Evolutionary conservation across 2,797 vertebrate species (phyloP), one percentile per base, ranked within the genome.

Genomic region (Gobionotothen gibberifrons): DNA sequence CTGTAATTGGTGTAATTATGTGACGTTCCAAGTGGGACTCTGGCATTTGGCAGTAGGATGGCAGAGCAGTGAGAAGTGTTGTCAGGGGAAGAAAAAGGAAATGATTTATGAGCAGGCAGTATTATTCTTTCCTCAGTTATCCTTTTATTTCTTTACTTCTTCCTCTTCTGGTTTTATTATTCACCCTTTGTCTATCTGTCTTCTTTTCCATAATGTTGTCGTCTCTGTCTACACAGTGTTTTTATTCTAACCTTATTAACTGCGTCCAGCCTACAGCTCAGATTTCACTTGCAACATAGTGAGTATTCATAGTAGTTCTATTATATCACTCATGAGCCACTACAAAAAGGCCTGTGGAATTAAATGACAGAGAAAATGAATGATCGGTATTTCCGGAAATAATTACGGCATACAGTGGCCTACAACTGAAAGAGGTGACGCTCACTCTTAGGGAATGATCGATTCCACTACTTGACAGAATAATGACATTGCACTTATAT

Each of bases 81-180:
- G 36, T 78, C 32, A 61, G 61, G 54, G 42, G 29, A 64, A 53
- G 21, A 44, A 59, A 68, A 52, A 58, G 46, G 5, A 74, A 57
- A 80, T 84, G 69, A 82, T 90, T 89, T 82, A 84, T 78, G 74
- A 87, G 60, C 42, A 39, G 52, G 40, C 55, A 55, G 32, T 79
- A 44, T 79, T 79, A 66, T 82, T 82, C 55, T 80, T 81, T 80
- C 78, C 71, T 76, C 49, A 22, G 59, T 79, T 40, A 48, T 60
- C 73, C 22, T 51, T 54, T 51, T 62, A 8, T 44, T 47, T 69
- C 63, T 17, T 40, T 21, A n/a, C 51, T 3, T 65, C 49, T 76
- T 22, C 71, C 62, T 59, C 51, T 73, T 19, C 26, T 70, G 26
- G 58, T 85, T 64, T 75, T 59, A 52, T 59, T 42, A 68, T 64